These are phyloP conservation scores for Acanthiza pusilla DNA, from an alignment of 2,797 vertebrate species.

Conservation along the genomic window DNA sequence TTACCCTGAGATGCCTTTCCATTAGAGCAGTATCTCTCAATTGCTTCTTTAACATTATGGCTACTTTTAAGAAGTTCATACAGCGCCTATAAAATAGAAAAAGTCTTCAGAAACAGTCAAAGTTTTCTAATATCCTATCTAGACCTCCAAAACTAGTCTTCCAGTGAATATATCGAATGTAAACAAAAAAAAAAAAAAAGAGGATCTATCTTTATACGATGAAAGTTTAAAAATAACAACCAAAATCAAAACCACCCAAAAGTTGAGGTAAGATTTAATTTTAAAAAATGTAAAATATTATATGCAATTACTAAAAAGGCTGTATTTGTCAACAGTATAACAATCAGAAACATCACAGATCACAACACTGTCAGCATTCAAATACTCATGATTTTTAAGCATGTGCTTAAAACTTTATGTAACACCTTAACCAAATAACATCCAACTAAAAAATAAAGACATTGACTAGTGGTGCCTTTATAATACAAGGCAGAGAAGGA, in stretches of 20 bases:
- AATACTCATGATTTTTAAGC: neutral
- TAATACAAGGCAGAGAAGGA: neutral
- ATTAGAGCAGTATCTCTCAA: conserved; percentile 85
- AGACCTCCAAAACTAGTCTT: neutral
- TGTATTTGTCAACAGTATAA: neutral
- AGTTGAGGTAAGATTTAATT: neutral
- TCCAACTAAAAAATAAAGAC: neutral
- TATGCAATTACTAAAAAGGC: neutral
- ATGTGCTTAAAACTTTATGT: neutral
- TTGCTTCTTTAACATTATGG: conserved; percentile 88
- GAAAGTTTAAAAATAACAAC: neutral
- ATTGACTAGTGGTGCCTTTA: neutral
- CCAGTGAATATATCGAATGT: neutral
- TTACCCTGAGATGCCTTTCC: conserved; percentile 88
- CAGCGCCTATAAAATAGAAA: conserved; percentile 78
- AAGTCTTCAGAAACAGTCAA: neutral
- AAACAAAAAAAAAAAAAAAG: neutral
- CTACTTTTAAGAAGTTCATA: conserved; percentile 91
- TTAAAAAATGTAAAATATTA: neutral
- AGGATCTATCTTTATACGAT: neutral
- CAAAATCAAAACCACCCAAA: neutral
- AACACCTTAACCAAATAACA: neutral
- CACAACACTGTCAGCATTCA: neutral
- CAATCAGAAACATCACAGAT: neutral
- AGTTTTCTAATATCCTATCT: neutral